Conservation (phyloP, 2,797 vertebrate genomes). For the Lacerta agilis region DNA sequence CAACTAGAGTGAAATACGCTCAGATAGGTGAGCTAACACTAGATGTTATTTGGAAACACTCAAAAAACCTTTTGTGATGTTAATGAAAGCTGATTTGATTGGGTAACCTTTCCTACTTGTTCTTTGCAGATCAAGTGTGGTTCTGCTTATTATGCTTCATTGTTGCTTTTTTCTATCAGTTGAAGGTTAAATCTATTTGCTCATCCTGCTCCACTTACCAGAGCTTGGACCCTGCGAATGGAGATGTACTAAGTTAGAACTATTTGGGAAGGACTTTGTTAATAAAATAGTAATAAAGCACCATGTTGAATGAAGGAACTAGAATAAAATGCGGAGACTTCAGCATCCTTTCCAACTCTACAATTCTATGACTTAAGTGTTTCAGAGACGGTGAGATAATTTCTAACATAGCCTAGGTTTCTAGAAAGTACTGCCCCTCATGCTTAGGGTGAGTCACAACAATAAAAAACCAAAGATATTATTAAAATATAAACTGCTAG, state of each 20-base stretch:
- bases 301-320: not conserved
- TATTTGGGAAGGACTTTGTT: not conserved
- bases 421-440: not conserved
- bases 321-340: not conserved
- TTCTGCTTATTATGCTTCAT: constrained; percentile 14
- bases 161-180: constrained; percentile 17
- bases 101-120: constrained; percentile 38
- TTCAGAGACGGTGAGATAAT: not conserved
- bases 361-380: no score
- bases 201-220: not conserved
- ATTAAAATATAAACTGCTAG: no score
- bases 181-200: constrained; percentile 28
- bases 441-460: not conserved
- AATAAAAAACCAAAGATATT: no score
- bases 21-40: constrained; percentile 41
- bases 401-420: not conserved
- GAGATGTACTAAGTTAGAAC: not conserved
- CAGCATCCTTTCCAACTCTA: no score
- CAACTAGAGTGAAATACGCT: not conserved
- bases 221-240: not conserved
- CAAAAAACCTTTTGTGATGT: constrained; percentile 37
- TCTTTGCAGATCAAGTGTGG: constrained; percentile 25
- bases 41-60: constrained; percentile 34
- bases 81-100: constrained; percentile 38
- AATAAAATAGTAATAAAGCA: not conserved